Percentiles rank a stretch among this genome's conserved stretches.
Evolutionary conservation across 2,113 vertebrate genomes (phyloP).

Genomic region (Solenodon paradoxus): DNA sequence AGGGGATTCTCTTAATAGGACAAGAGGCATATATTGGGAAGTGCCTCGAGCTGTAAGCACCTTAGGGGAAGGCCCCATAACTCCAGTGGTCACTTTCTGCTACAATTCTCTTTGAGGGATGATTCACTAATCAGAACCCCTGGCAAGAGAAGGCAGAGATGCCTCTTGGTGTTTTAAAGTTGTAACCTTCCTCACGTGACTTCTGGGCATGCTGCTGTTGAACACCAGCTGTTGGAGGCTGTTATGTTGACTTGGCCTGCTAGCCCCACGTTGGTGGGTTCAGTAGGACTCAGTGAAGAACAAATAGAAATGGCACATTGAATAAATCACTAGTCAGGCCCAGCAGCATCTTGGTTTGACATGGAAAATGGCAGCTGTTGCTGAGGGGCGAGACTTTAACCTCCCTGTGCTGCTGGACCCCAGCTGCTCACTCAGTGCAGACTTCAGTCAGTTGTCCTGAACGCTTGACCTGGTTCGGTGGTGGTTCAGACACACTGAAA

Average conservation of each 20-base stretch:
- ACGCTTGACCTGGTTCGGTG: neutral
- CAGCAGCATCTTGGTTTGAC: neutral
- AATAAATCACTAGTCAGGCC: neutral
- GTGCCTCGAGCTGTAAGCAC: neutral
- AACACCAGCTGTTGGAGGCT: neutral
- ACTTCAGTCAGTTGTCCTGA: neutral
- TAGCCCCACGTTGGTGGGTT: neutral
- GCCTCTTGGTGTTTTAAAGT: neutral
- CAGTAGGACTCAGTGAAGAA: neutral
- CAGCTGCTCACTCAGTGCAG: neutral
- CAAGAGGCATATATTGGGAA: neutral
- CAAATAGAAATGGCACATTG: neutral
- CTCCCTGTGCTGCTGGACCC: neutral
- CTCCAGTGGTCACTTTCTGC: neutral
- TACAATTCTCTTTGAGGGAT: neutral
- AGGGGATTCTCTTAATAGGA: neutral
- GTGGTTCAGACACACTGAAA: neutral
- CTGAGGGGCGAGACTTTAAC: neutral
- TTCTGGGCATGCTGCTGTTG: neutral
- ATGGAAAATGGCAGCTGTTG: neutral
- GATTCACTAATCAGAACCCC: neutral
- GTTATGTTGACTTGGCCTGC: too few relatives aligned
- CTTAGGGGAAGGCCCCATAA: neutral
- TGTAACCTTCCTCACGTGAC: neutral
- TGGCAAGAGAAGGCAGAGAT: neutral